Evolutionary conservation across 2,888 invertebrate genomes (phyloP), one percentile per base, ranked within the genome.

Genomic region (Lasioglossum lativentre): DNA sequence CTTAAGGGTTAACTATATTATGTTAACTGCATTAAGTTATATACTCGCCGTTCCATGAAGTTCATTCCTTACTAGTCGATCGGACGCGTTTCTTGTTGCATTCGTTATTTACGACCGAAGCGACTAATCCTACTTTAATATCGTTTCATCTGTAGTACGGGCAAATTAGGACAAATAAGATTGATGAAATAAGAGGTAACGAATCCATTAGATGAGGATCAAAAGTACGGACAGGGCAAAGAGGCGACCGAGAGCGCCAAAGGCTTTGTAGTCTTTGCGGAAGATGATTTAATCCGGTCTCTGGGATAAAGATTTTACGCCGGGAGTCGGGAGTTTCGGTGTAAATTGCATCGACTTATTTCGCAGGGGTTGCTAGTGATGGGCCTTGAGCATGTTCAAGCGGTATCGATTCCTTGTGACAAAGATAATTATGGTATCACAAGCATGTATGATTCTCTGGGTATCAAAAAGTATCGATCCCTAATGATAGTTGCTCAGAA

Each of bases 251-350:
- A 56, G 10, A 3, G 8, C 10, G 4, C n/a, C 56, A 56, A n/a
- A 56, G 56, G 56, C 56, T 56, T 56, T 56, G 56, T 56, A 56
- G n/a, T n/a, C 56, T n/a, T n/a, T 0, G 56, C 12, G n/a, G 12
- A n/a, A 56, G 56, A 56, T 56, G n/a, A 56, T 56, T 56, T n/a
- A 12, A 56, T 56, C 56, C n/a, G n/a, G n/a, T n/a, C 56, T n/a
- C n/a, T 1, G 10, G 56, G 56, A 56, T 12, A 12, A 56, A n/a
- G 56, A 56, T n/a, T 56, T 56, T 56, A n/a, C 56, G 56, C n/a
- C n/a, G 34, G 56, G 12, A 56, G 1, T 1, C 56, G 56, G 56
- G n/a, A 56, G 10, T 56, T 56, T n/a, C 56, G n/a, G 56, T 56
- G 10, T n/a, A 56, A 56, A 56, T 56, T n/a, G 10, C n/a, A n/a